Evolutionary conservation across 2,113 vertebrate genomes (phyloP), one percentile per base, ranked within the genome.

Genomic region (Xiphophorus maculatus): DNA sequence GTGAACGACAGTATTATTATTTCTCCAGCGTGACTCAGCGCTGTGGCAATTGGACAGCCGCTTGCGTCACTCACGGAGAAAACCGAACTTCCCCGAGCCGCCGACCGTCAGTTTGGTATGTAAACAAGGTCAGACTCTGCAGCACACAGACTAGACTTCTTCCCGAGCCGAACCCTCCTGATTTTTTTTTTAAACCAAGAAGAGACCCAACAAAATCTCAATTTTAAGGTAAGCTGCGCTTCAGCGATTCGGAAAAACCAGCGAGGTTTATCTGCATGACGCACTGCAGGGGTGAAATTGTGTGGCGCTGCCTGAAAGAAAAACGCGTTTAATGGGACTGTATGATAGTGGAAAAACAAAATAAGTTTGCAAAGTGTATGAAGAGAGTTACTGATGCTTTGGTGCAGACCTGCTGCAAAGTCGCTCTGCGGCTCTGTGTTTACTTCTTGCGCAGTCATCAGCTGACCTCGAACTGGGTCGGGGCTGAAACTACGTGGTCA

Each of bases 111-210:
- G 78, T 81, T 63, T 58, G 77, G 65, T 80, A 75, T 84, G 93
- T 94, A 94, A 94, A 94, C 93, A 94, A 94, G 93, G 93, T 93
- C 92, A 90, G 85, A 69, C 83, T 77, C 90, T 91, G 93, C 93
- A 88, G 90, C 81, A 86, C 32, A 61, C 72, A 68, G 48, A 42
- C 22, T 28, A 63, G 65, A 69, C 67, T 72, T 33, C 12, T 4
- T 29, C 25, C 15, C 14, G 17, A 3, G 28, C 13, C 28, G 32
- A 48, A 28, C 15, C 27, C 37, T 33, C 29, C 11, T n/a, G 8
- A 10, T 11, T 37, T 35, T 35, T 35, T 35, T 42, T 33, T 5
- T 13, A 11, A 12, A 37, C 10, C 35, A 64, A 62, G 30, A 84
- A 25, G 19, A 79, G 42, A 81, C 48, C 42, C 22, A 61, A 37